phyloP scores from a whole-genome alignment of 2,888 invertebrate genomes.

The Lagria hirta region DNA sequence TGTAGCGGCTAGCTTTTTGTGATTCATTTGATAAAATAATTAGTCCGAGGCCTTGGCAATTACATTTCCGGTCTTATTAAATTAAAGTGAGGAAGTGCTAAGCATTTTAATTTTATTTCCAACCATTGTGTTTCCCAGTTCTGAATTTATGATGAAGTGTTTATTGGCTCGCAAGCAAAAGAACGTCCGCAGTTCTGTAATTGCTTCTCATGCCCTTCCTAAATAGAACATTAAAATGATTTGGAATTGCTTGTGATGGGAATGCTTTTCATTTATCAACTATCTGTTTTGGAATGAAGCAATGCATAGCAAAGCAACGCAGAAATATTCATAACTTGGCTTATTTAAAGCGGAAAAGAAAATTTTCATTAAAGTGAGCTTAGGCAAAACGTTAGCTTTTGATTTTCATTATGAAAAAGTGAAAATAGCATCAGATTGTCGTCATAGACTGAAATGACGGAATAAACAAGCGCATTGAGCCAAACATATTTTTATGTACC shows the following conservation, averaged over 20 bases:
- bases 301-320: no score
- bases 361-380: no score
- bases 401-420: no score
- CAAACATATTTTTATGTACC: no score
- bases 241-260: constrained; percentile 19
- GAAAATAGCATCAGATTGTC: no score
- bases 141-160: constrained; percentile 45
- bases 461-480: no score
- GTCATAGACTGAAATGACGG: no score
- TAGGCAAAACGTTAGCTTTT: no score
- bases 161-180: constrained; percentile 31
- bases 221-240: constrained; percentile 22
- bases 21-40: constrained; percentile 51
- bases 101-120: constrained; percentile 52
- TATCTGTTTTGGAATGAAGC: no score
- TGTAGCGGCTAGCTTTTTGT: constrained; percentile 39
- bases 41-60: constrained; percentile 46
- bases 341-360: no score
- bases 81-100: constrained; percentile 50
- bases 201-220: constrained; percentile 16
- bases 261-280: no score
- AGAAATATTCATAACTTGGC: no score
- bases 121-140: constrained; percentile 38
- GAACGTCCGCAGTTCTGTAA: constrained; percentile 20
- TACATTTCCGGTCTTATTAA: constrained; percentile 51